Base-by-base conservation (phyloP, 2,797 vertebrate species). In the Parauchenoglanis punctatus region DNA sequence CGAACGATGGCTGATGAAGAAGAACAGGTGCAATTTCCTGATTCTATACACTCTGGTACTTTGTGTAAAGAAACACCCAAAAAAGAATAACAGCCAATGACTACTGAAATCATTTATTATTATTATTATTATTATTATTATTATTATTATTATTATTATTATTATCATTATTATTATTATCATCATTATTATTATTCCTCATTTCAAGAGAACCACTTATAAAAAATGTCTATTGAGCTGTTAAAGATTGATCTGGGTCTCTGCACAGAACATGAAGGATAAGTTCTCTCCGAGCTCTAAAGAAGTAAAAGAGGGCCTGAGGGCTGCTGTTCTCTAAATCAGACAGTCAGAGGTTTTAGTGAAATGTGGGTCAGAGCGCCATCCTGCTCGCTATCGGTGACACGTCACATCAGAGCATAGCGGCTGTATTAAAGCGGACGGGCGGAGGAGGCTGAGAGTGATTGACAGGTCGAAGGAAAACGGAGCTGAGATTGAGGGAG, bases 331-430 rank as follows among this genome's bases (percentile, higher is more conserved):
- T 90, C 85, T 91, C 87, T 85, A 86, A 87, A 86, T 87, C 90
- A 88, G 70, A 88, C 70, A 82, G 73, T 83, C 87, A 83, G 77
- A 87, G 85, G 86, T 86, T 89, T 90, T 90, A 87, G 86, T 80
- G 59, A 77, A 90, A 91, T 91, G 86, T 91, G 90, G 90, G 90
- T 91, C 90, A 91, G 72, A 83, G 89, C 87, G 10, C 35, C 59
- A 70, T 86, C 87, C 89, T 89, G 78, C 89, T 91, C 88, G 81
- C 89, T 89, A 84, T 87, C 73, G 85, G 83, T 91, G 90, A 89
- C 90, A 88, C 89, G 88, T 90, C 90, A 89, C 88, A 90, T 90
- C 86, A 90, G 89, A 91, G 90, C 89, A 77, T 90, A 84, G 87
- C 89, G 87, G 84, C 65, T 77, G 78, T 80, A 91, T 91, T 89